phyloP scores from a whole-genome alignment of 2,113 vertebrate species.

The Falcunculus frontatus region DNA sequence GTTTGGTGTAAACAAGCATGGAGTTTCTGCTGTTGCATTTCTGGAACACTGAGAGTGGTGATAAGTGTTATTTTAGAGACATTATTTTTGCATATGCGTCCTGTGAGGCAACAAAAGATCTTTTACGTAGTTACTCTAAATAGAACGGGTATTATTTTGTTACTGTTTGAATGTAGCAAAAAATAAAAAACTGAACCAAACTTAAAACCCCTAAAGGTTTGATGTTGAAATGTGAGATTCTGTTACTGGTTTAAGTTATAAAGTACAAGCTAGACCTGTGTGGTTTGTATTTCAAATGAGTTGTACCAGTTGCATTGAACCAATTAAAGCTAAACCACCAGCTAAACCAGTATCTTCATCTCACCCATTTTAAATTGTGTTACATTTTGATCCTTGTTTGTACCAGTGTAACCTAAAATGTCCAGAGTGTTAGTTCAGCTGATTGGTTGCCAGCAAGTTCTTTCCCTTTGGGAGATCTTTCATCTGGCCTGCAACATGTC shows the following conservation, averaged over 20 bases:
- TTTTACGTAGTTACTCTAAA: background rate
- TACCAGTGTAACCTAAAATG: background rate
- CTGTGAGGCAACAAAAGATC: background rate
- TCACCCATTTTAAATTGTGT: background rate
- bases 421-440: background rate
- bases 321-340: background rate
- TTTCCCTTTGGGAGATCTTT: background rate
- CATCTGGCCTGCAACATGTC: fast-evolving
- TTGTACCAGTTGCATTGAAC: background rate
- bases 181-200: background rate
- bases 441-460: background rate
- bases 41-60: background rate
- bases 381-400: background rate
- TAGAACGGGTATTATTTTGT: background rate
- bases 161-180: background rate
- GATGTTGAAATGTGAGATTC: background rate
- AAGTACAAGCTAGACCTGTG: background rate
- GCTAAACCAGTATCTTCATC: background rate
- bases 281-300: background rate
- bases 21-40: background rate
- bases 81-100: background rate
- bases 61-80: background rate
- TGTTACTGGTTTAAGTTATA: background rate
- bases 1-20: background rate
- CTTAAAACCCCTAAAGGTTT: background rate